Evolutionary conservation across 2,888 invertebrate species (phyloP), one percentile per base, ranked within the genome.

Genomic region (Heliothis peltigera): DNA sequence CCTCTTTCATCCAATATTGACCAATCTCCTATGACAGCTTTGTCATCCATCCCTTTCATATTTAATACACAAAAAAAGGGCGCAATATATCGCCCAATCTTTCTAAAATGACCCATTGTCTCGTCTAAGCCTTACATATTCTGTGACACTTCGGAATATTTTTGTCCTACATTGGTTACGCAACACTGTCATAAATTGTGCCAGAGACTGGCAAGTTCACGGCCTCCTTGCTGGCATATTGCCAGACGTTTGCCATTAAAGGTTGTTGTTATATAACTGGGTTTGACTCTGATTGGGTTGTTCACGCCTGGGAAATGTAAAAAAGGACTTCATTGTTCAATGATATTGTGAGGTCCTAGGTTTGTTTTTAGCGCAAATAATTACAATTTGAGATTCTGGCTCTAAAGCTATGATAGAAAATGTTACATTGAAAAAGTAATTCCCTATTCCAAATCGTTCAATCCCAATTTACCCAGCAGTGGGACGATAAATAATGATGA

Each of bases 151-250:
- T 51, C 46, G 18, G 47, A 68, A 58, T 76, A 65, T 78, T 81
- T 81, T 76, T 58, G 64, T 61, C 61, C 73, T 70, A 61, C 21
- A 64, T 75, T 55, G 35, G 75, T 78, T 81, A 76, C 79, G 73
- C 68, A 73, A 78, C 53, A 12, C 39, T 57, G 62, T 68, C 60
- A 79, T 79, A 78, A 78, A 79, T 79, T 65, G 12, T 64, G 58
- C 51, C 59, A 65, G 57, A 57, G 49, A 51, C 46, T 64, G 48
- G 60, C 70, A 81, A 79, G 79, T 73, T 79, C 79, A 80, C 44
- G 81, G 64, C 70, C 81, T 64, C 46, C 52, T 48, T 19, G 22
- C 63, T 79, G 79, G 79, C 79, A 55, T 28, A 18, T 62, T 64
- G 79, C 79, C 79, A 79, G 65, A 52, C 56, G 59, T 39, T 63